Evolutionary conservation across 1,140 invertebrate genomes (phyloP).

Genomic region (Macrobrachium nipponense): DNA sequence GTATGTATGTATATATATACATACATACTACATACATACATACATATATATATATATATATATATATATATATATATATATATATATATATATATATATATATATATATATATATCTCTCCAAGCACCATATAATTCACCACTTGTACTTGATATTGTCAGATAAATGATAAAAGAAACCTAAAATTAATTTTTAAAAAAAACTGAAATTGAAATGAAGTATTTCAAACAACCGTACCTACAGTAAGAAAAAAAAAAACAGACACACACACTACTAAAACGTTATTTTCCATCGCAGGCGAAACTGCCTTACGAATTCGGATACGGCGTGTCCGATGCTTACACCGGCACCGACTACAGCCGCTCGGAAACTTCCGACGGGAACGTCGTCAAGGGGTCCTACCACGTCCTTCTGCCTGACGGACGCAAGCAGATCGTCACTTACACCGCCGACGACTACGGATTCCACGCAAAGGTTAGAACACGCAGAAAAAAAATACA

Average conservation of each 20-base stretch:
- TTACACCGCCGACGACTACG: conserved; percentile 76
- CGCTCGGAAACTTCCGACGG: conserved; percentile 66
- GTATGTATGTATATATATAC: background rate
- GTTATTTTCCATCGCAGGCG: background rate
- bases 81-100: background rate
- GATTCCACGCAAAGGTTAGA: too few relatives aligned
- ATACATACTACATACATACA: too few relatives aligned
- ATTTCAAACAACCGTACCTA: too few relatives aligned
- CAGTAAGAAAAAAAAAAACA: background rate
- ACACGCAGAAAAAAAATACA: too few relatives aligned
- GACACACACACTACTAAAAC: too few relatives aligned
- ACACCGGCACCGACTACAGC: conserved; percentile 66
- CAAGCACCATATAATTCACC: too few relatives aligned
- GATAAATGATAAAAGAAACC: too few relatives aligned
- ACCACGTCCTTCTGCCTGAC: conserved; percentile 65
- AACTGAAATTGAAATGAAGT: too few relatives aligned
- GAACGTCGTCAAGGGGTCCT: conserved; percentile 65
- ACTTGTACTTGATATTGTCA: too few relatives aligned
- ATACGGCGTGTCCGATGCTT: conserved; percentile 66
- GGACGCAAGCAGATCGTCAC: conserved; percentile 65
- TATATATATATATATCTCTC: background rate
- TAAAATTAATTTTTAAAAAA: too few relatives aligned
- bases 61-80: conserved; percentile 25
- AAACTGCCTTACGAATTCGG: conserved; percentile 73
- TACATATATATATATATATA: background rate